These are phyloP conservation scores for Dromiciops gliroides DNA, from an alignment of 2,113 vertebrate species.

Conservation along the genomic window DNA sequence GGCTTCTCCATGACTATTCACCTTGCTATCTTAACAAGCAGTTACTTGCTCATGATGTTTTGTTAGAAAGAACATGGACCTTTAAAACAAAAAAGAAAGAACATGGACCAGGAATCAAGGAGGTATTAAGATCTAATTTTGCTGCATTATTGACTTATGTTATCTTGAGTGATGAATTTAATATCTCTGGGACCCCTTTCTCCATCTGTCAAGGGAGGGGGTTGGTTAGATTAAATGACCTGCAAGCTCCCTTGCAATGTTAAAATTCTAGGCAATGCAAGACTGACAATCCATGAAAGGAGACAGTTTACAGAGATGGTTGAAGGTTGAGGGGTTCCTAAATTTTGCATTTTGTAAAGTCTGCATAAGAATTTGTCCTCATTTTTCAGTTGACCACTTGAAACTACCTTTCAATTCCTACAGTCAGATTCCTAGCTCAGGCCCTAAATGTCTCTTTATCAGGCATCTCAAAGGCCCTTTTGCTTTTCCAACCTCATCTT, in stretches of 20 bases:
- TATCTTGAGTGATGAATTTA: neutral
- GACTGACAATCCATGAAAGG: neutral
- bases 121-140: neutral
- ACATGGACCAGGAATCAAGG: neutral
- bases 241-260: neutral
- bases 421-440: neutral
- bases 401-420: neutral
- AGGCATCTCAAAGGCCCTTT: neutral
- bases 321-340: neutral
- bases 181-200: neutral
- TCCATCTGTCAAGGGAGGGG: neutral
- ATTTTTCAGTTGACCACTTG: neutral
- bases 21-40: neutral
- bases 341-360: neutral
- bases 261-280: neutral
- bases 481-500: neutral
- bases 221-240: neutral
- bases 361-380: neutral
- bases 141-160: neutral
- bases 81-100: too few species aligned
- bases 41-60: neutral
- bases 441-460: neutral
- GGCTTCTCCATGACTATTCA: neutral
- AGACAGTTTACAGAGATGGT: neutral
- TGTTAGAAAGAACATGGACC: neutral